Base-by-base conservation (phyloP, 2,888 invertebrate species). In the Hipparchia semele region DNA sequence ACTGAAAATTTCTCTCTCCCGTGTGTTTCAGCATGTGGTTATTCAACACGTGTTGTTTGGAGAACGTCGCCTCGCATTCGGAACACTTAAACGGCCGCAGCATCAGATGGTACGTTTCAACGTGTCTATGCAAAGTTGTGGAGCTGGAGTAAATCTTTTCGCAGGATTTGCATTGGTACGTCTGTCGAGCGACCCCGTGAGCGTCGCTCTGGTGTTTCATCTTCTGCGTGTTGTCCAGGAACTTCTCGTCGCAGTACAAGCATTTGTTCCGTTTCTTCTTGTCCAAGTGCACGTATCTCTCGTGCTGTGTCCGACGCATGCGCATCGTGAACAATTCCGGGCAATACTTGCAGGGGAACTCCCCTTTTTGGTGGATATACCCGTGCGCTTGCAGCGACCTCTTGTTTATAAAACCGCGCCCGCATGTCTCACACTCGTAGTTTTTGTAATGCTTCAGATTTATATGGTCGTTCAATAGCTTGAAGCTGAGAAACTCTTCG, bases 401-500 rank as follows among this genome's bases (percentile, higher is more conserved):
- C 6, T 70, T 70, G 53, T 75, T 83, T 12, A 84, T 75, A 6
- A 83, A 87, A 0, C 81, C 81, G 0, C 74, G 72, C 2, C 78
- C 80, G 53, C 87, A 87, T 0, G 79, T 71, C 0, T 79, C 69
- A 70, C 87, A 87, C 12, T 81, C 77, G 45, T 79, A 84, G 74
- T 86, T 87, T 10, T 76, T 77, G 59, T 80, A 86, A 71, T 87
- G 87, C 10, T 61, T 71, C 0, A 75, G 56, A 33, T 80, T 82
- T 81, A 87, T 84, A 53, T 87, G 87, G 10, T 84, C 82, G 6
- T 81, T 77, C 0, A 86, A 65, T 0, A 79, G 67, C 73, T 83
- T 86, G 65, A 86, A 85, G 56, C 79, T 81, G 13, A 77, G 70
- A 61, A 79, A 85, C 3, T 71, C 75, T 5, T 76, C 77, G 0